phyloP scores from a whole-genome alignment of 1,140 invertebrate species.

The Apis florea region DNA sequence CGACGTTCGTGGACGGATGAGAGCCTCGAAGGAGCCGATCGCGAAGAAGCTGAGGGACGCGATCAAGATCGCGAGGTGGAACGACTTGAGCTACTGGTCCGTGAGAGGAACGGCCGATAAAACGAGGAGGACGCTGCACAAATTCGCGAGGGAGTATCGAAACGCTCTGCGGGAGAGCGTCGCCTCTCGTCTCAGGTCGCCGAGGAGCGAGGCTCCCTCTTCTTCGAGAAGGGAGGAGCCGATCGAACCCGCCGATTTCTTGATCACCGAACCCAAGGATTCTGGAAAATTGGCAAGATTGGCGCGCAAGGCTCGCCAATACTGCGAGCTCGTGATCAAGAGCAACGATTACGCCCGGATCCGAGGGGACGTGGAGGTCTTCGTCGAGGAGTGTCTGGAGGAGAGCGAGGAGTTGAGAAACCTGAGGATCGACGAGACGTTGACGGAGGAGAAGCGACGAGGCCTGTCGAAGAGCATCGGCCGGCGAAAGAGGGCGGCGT shows the following conservation, averaged over 20 bases:
- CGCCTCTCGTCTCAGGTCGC: conserved; percentile 60
- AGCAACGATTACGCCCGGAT: conserved; percentile 82
- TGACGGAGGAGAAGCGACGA: conserved; percentile 88
- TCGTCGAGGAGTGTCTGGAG: conserved; percentile 84
- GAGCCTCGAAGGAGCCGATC: conserved; percentile 87
- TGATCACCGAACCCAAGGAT: too few species aligned
- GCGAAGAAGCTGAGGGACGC: conserved; percentile 96
- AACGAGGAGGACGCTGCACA: conserved; percentile 92
- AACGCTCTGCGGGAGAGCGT: conserved; percentile 78
- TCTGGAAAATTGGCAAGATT: conserved; percentile 73
- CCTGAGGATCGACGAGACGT: conserved; percentile 83
- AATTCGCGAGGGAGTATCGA: conserved; percentile 91
- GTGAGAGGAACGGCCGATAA: conserved; percentile 93
- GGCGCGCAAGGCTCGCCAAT: conserved; percentile 82
- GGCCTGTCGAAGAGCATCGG: conserved; percentile 90
- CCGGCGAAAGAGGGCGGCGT: conserved; percentile 89
- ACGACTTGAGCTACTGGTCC: conserved; percentile 97
- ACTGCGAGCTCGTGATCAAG: conserved; percentile 83
- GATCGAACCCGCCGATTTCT: not conserved
- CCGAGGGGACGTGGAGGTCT: conserved; percentile 83
- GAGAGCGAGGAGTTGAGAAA: conserved; percentile 83
- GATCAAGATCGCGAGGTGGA: conserved; percentile 97
- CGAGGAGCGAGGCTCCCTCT: conserved; percentile 55
- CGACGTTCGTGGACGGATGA: conserved; percentile 84
- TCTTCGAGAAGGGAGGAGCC: not conserved